phyloP scores from a whole-genome alignment of 1,140 invertebrate species.

The Uloborus diversus region DNA sequence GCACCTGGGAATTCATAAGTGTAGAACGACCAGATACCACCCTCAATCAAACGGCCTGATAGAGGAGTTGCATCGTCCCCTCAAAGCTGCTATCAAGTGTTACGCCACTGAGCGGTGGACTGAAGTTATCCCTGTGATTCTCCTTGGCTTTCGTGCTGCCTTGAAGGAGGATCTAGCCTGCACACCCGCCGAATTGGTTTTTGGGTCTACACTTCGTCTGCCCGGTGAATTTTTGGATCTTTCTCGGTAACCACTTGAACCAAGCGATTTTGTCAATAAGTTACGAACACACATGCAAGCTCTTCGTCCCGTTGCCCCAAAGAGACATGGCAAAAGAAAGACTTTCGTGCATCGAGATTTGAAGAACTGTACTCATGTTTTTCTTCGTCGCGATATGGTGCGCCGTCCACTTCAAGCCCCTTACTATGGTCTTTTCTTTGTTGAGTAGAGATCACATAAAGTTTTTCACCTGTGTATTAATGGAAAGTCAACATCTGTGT shows the following conservation, averaged over 20 bases:
- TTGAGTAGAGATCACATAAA: not conserved
- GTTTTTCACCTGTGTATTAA: not conserved
- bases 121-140: conserved; percentile 60
- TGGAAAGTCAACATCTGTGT: not conserved
- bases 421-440: not conserved
- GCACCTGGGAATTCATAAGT: not conserved
- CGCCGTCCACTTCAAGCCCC: not conserved
- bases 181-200: conserved; percentile 20
- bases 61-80: conserved; percentile 64
- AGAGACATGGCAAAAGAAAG: not conserved
- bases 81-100: conserved; percentile 62
- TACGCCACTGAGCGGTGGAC: not conserved
- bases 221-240: conserved; percentile 32
- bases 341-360: not conserved
- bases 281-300: not conserved
- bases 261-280: not conserved
- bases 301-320: not conserved
- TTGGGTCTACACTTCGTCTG: not conserved
- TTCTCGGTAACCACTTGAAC: not conserved
- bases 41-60: conserved; percentile 63
- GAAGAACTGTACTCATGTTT: not conserved
- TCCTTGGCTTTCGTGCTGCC: conserved; percentile 60
- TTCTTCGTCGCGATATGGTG: not conserved
- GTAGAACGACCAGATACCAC: conserved; percentile 41
- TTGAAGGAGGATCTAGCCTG: conserved; percentile 53